Evolutionary conservation across 53 echinoderm and acorn worm species (phyloP).

Genomic region (Luidia sarsii): DNA sequence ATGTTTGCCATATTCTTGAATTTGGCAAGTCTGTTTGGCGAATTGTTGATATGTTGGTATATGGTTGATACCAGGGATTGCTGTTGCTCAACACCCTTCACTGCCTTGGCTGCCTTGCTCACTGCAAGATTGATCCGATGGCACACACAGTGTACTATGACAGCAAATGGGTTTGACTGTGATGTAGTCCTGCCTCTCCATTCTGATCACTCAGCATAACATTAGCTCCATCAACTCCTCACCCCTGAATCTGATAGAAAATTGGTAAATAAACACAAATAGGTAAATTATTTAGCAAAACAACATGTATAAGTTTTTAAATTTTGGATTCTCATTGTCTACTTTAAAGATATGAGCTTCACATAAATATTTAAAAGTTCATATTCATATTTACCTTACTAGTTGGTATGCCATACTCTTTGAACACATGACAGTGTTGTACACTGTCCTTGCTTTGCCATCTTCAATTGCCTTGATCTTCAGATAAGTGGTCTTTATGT

Average conservation of each 20-base stretch:
- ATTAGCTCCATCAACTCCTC: conserved; percentile 36
- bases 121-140: conserved; percentile 38
- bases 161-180: conserved; percentile 30
- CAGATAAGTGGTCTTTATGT: conserved; percentile 32
- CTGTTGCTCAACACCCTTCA: not conserved
- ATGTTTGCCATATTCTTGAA: conserved; percentile 28
- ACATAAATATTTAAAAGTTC: not conserved
- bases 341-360: too few relatives aligned
- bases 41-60: conserved; percentile 11
- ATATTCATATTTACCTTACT: conserved; percentile 17
- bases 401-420: conserved; percentile 19
- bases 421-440: conserved; percentile 6
- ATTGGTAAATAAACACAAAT: not conserved
- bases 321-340: too few relatives aligned
- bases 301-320: not conserved
- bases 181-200: conserved; percentile 24
- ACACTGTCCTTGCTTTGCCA: conserved; percentile 37
- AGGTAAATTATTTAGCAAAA: not conserved
- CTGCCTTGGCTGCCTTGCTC: not conserved
- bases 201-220: conserved; percentile 34
- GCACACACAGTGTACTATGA: conserved; percentile 51
- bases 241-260: conserved; percentile 19
- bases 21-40: conserved; percentile 22
- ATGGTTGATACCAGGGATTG: conserved; percentile 11
- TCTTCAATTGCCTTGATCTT: conserved; percentile 27